Conservation (phyloP, 2,888 invertebrate genomes). For the Chloromyia formosa region DNA sequence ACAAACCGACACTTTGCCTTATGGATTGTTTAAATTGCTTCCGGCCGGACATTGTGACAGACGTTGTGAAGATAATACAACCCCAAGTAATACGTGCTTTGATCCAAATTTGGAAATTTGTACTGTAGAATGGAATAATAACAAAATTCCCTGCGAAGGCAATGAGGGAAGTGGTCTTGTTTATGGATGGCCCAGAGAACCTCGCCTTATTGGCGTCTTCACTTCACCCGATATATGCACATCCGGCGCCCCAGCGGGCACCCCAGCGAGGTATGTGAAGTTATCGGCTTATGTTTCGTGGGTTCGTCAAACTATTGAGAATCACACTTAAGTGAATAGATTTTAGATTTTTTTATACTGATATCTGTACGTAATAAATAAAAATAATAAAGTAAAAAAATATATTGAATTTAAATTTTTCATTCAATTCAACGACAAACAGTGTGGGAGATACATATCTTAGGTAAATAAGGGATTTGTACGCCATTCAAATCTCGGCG, state of each 20-base stretch:
- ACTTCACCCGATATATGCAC: slow-evolving; percentile 17
- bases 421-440: too few relatives aligned
- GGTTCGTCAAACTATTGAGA: slow-evolving; percentile 20
- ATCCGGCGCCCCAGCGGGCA: too few relatives aligned
- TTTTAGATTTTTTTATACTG: too few relatives aligned
- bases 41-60: slow-evolving; percentile 16
- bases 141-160: slow-evolving; percentile 41
- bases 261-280: slow-evolving; percentile 42
- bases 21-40: slow-evolving; percentile 32
- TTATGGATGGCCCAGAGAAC: slow-evolving; percentile 24
- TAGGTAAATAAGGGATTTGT: too few relatives aligned
- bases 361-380: too few relatives aligned
- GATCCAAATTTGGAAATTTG: slow-evolving; percentile 40
- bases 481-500: too few relatives aligned
- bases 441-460: too few relatives aligned
- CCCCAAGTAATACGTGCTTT: slow-evolving; percentile 64
- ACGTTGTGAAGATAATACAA: too few relatives aligned
- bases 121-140: slow-evolving; percentile 40
- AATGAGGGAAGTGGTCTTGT: slow-evolving; percentile 42
- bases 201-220: slow-evolving; percentile 38
- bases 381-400: too few relatives aligned
- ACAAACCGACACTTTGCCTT: neutral
- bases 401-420: too few relatives aligned
- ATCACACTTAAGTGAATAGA: too few relatives aligned
- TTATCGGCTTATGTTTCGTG: slow-evolving; percentile 21